Conservation (phyloP, 2,888 invertebrate genomes). For the Stenoptilia bipunctidactyla region DNA sequence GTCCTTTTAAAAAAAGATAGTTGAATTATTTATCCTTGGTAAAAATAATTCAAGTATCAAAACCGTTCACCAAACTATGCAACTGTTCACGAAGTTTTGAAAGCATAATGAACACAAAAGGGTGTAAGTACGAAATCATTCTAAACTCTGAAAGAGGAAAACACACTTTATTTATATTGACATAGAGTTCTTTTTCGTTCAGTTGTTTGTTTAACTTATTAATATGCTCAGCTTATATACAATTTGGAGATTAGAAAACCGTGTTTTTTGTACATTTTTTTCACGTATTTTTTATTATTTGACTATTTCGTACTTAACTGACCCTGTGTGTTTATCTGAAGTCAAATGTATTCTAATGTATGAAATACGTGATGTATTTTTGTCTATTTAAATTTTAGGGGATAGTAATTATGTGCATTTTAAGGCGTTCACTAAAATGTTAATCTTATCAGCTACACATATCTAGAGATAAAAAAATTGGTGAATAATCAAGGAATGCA, state of each 20-base stretch:
- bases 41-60: constrained; percentile 47
- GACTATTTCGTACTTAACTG: constrained; percentile 5
- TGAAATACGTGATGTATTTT: too few relatives aligned
- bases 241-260: constrained; percentile 63
- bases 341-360: too few relatives aligned
- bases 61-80: constrained; percentile 21
- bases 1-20: too few relatives aligned
- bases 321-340: not conserved
- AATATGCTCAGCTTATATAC: constrained; percentile 51
- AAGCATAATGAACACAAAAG: constrained; percentile 29
- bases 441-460: too few relatives aligned
- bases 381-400: not conserved
- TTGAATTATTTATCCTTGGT: too few relatives aligned
- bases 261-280: constrained; percentile 35
- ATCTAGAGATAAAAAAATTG: too few relatives aligned
- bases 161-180: constrained; percentile 8
- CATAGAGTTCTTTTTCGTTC: constrained; percentile 19
- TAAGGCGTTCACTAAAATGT: too few relatives aligned
- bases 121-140: constrained; percentile 30
- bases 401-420: not conserved
- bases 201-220: constrained; percentile 45
- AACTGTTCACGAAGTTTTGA: constrained; percentile 55
- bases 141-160: constrained; percentile 15
- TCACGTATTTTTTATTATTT: constrained; percentile 14
- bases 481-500: too few relatives aligned